These are phyloP conservation scores for Syndactyla subalaris DNA, from an alignment of 2,797 vertebrate species.

Conservation along the genomic window DNA sequence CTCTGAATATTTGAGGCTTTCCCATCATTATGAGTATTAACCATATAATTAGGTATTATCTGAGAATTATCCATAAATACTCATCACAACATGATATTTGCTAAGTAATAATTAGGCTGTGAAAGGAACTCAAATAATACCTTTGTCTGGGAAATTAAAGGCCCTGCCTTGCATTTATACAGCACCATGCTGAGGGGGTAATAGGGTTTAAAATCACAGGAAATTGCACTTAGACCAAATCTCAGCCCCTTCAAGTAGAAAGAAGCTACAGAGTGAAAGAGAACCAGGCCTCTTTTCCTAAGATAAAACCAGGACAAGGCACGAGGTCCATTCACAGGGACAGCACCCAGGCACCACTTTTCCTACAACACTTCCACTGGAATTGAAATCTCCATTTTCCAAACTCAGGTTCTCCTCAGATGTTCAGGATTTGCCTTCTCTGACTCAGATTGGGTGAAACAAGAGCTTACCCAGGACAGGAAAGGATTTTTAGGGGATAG, in stretches of 20 bases:
- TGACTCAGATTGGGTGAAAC: neutral
- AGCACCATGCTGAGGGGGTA: slow-evolving; percentile 47
- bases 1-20: slow-evolving; percentile 24
- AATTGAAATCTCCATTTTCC: neutral
- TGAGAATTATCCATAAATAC: slow-evolving; percentile 58
- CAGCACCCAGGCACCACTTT: neutral
- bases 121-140: slow-evolving; percentile 56
- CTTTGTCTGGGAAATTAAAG: slow-evolving; percentile 53
- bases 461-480: neutral
- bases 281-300: neutral
- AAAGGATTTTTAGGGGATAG: neutral
- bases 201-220: slow-evolving; percentile 33
- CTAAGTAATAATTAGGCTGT: slow-evolving; percentile 54
- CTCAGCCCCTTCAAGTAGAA: neutral
- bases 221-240: slow-evolving; percentile 1
- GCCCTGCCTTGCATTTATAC: neutral
- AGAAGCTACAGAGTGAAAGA: neutral
- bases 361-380: neutral
- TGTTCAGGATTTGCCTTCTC: neutral
- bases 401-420: neutral
- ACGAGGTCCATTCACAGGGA: neutral
- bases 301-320: neutral
- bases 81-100: slow-evolving; percentile 52
- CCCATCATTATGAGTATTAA: slow-evolving; percentile 39
- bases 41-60: slow-evolving; percentile 58